Percentiles rank a stretch among this genome's conserved stretches.
These are phyloP conservation scores for Muricea muricata DNA, from an alignment of 92 coral and sea anemone species.

Conservation along the genomic window DNA sequence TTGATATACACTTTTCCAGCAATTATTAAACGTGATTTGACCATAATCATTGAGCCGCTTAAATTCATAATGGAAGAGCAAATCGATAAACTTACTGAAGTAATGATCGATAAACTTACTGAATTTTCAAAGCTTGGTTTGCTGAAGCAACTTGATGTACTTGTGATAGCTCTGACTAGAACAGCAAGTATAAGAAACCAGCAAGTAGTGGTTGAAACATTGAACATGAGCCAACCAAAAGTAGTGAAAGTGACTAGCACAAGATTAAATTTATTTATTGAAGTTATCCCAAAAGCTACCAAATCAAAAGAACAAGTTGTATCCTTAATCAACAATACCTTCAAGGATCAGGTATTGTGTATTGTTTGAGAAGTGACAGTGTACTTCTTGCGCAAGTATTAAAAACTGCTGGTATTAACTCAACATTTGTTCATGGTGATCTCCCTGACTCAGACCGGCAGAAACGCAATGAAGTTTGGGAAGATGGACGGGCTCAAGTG, in stretches of 20 bases:
- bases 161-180: constrained; percentile 33
- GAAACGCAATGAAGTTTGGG: constrained; percentile 30
- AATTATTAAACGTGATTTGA: constrained; percentile 11
- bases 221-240: neutral
- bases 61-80: constrained; percentile 61
- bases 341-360: constrained; percentile 46
- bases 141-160: constrained; percentile 13
- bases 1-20: neutral
- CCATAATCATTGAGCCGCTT: constrained; percentile 45
- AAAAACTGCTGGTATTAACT: too few relatives aligned
- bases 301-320: constrained; percentile 37
- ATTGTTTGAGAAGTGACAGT: neutral
- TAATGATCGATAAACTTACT: too few relatives aligned
- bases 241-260: constrained; percentile 11
- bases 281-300: constrained; percentile 27
- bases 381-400: too few relatives aligned
- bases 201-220: constrained; percentile 9
- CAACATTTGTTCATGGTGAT: constrained; percentile 16
- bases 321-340: constrained; percentile 16
- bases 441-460: constrained; percentile 30
- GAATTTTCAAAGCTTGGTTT: constrained; percentile 29
- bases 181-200: constrained; percentile 24
- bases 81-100: constrained; percentile 34
- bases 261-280: constrained; percentile 25
- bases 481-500: constrained; percentile 30